These are phyloP conservation scores for Esperia sulphurella DNA, from an alignment of 2,888 invertebrate species.

Conservation along the genomic window DNA sequence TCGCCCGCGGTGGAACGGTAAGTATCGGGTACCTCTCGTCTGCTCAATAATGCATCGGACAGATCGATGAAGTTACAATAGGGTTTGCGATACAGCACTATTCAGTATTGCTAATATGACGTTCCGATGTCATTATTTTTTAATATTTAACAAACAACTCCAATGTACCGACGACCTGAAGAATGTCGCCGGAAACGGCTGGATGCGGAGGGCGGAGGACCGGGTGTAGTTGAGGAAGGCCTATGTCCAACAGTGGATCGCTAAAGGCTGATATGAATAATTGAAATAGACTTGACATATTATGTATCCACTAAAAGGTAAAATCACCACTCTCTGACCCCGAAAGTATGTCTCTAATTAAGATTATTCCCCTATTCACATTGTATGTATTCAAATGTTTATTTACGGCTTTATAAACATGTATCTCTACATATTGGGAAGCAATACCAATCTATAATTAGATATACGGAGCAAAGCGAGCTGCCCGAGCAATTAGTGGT, in stretches of 20 bases:
- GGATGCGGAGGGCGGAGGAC: no score
- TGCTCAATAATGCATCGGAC: constrained; percentile 66
- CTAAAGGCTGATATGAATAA: no score
- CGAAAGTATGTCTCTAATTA: no score
- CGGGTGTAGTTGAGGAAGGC: no score
- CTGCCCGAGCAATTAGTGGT: constrained; percentile 51
- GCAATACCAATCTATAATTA: constrained; percentile 4
- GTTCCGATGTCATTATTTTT: constrained; percentile 2
- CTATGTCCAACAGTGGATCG: no score
- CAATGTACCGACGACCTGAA: no score
- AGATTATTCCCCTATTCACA: no score
- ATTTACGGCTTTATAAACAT: background rate
- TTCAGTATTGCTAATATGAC: constrained; percentile 35
- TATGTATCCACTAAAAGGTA: no score
- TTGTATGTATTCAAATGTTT: no score
- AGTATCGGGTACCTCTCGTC: constrained; percentile 25
- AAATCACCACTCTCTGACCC: no score
- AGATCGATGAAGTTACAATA: constrained; percentile 55
- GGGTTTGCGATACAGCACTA: constrained; percentile 40
- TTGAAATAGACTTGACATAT: no score
- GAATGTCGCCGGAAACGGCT: no score
- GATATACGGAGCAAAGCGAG: constrained; percentile 16
- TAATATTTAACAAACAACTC: background rate
- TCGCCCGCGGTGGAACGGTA: constrained; percentile 26
- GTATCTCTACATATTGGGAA: background rate